phyloP scores from a whole-genome alignment of 1,140 invertebrate genomes.

The fruit fly (Drosophila melanogaster) region Release_6_plus_ISO1_MT NT_033777.3:5500001-5500500 shows the following conservation, averaged over 20 bases:
- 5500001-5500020: conserved; percentile 2
- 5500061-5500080: neutral
- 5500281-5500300: conserved; percentile 18
- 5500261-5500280: conserved; percentile 53
- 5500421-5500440: conserved; percentile 58
- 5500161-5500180: conserved; percentile 70
- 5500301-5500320: conserved; percentile 30
- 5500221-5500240: conserved; percentile 32
- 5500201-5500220: conserved; percentile 68
- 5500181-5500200: conserved; percentile 54
- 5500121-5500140: conserved; percentile 52
- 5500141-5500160: conserved; percentile 73
- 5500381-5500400: conserved; percentile 16
- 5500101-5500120: conserved; percentile 9
- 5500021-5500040: conserved; percentile 2
- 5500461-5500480: conserved; percentile 51
- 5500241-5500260: conserved; percentile 65
- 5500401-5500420: conserved; percentile 27
- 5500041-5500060: conserved; percentile 15
- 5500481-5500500: conserved; percentile 26
- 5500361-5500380: conserved; percentile 15
- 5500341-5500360: conserved; percentile 31
- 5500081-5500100: conserved; percentile 2
- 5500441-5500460: conserved; percentile 57
- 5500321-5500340: conserved; percentile 26